A percentile compares a stretch with the other conserved stretches of the same genome.
These are phyloP conservation scores for Hycleus phaleratus DNA, from an alignment of 1,140 invertebrate genomes.

Conservation along the genomic window DNA sequence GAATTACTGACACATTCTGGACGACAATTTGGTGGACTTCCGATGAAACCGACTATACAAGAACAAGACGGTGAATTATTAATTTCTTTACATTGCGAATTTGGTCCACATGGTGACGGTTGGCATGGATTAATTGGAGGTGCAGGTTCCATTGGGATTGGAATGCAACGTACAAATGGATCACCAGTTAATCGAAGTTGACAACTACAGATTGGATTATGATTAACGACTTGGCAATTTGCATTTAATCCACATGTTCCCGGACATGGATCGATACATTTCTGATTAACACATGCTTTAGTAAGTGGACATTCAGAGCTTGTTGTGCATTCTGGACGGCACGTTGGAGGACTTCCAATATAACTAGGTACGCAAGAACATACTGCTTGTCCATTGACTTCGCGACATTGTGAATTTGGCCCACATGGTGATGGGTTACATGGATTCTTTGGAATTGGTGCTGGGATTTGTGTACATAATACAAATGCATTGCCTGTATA, in stretches of 20 bases:
- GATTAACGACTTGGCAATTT: conserved; percentile 62
- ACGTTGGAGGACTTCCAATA: conserved; percentile 55
- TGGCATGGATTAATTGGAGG: conserved; percentile 38
- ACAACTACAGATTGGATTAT: conserved; percentile 71
- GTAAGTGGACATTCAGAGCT: conserved; percentile 59
- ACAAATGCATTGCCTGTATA: conserved; percentile 58
- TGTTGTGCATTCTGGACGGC: conserved; percentile 57
- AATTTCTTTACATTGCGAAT: conserved; percentile 54
- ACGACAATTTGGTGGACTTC: conserved; percentile 65
- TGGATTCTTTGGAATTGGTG: conserved; percentile 42
- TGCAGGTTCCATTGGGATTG: conserved; percentile 24
- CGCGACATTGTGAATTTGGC: conserved; percentile 54
- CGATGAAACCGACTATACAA: conserved; percentile 59
- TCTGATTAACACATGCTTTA: conserved; percentile 60
- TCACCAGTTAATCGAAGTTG: conserved; percentile 60
- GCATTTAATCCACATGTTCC: conserved; percentile 56
- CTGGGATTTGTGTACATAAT: conserved; percentile 44
- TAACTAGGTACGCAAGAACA: conserved; percentile 58
- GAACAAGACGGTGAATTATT: conserved; percentile 56
- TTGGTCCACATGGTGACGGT: conserved; percentile 60
- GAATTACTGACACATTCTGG: conserved; percentile 68
- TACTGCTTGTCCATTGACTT: conserved; percentile 53
- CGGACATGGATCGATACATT: conserved; percentile 59
- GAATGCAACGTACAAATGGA: conserved; percentile 51
- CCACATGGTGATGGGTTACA: conserved; percentile 63